Conservation (phyloP, 2,888 invertebrate species). For the Dusona sp. region DNA sequence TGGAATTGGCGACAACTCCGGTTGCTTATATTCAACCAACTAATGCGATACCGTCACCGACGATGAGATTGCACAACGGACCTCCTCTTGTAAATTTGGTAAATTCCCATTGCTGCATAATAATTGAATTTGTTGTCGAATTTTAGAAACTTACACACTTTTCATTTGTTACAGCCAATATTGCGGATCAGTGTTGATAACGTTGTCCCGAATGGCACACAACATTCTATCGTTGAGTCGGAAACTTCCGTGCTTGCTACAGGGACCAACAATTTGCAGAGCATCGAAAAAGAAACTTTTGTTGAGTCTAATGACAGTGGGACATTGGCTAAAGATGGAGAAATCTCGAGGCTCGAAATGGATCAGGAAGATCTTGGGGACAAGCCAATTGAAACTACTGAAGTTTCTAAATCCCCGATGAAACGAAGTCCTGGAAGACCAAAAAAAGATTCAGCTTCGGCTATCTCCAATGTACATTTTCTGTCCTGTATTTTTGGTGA, state of each 20-base stretch:
- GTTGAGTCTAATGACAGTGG: neutral
- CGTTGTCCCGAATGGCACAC: conserved; percentile 56
- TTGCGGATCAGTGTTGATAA: conserved; percentile 76
- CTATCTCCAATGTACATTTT: conserved; percentile 54
- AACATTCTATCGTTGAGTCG: conserved; percentile 65
- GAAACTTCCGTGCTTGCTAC: conserved; percentile 60
- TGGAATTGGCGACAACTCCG: conserved; percentile 78
- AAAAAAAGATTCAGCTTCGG: conserved; percentile 72
- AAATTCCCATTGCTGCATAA: conserved; percentile 1
- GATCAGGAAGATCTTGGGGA: conserved; percentile 1
- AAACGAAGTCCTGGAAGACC: conserved; percentile 77
- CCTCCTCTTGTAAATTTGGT: conserved; percentile 71
- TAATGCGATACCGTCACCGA: conserved; percentile 60
- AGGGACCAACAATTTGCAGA: conserved; percentile 38
- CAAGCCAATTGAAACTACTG: neutral
- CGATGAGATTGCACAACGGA: conserved; percentile 71
- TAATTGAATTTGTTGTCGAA: neutral
- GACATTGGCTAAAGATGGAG: neutral
- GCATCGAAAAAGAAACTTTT: neutral
- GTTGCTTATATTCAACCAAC: conserved; percentile 76
- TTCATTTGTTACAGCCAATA: conserved; percentile 71
- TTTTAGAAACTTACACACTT: neutral
- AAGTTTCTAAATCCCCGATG: conserved; percentile 4
- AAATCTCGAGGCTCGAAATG: conserved; percentile 15
- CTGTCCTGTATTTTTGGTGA: neutral